A percentile compares a stretch with the other conserved stretches of the same genome.
These are phyloP conservation scores for Microctonus hyperodae DNA, from an alignment of 2,888 invertebrate genomes.

Conservation along the genomic window DNA sequence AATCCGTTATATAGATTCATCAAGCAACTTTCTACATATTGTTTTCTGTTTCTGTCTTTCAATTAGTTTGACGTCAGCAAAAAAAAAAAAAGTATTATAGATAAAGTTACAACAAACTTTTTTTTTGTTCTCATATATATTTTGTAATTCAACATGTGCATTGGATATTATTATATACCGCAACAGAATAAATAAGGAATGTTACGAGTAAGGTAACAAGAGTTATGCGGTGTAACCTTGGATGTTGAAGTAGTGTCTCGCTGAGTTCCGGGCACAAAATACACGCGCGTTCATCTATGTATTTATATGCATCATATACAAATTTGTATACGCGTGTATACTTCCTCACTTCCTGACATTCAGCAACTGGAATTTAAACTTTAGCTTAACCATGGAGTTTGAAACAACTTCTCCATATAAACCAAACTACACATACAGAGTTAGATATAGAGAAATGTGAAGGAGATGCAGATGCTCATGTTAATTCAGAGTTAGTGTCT, in stretches of 20 bases:
- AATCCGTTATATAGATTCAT: conserved; percentile 8
- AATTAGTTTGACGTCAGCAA: no score
- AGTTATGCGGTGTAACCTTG: conserved; percentile 38
- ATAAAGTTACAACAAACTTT: not conserved
- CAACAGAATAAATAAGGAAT: conserved; percentile 23
- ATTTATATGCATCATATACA: conserved; percentile 17
- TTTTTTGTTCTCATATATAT: not conserved
- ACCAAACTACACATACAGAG: not conserved
- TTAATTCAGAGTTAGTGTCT: conserved; percentile 21
- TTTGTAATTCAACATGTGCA: conserved; percentile 9
- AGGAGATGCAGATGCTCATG: conserved; percentile 20
- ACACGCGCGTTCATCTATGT: conserved; percentile 12
- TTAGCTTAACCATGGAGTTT: conserved; percentile 24
- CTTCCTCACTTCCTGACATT: conserved; percentile 25
- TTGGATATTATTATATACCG: conserved; percentile 12
- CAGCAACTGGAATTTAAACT: conserved; percentile 30
- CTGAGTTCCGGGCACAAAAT: conserved; percentile 21
- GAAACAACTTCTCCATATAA: conserved; percentile 13
- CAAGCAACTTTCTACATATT: conserved; percentile 11
- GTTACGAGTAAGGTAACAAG: conserved; percentile 34
- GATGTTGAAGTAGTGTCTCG: conserved; percentile 29
- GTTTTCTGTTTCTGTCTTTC: not conserved
- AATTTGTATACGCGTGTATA: conserved; percentile 5
- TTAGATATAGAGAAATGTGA: not conserved
- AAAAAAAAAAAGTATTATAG: not conserved